Percentiles rank a stretch among this genome's conserved stretches.
Evolutionary conservation across 1,140 invertebrate species (phyloP).

Genomic region (Euborellia annulipes): DNA sequence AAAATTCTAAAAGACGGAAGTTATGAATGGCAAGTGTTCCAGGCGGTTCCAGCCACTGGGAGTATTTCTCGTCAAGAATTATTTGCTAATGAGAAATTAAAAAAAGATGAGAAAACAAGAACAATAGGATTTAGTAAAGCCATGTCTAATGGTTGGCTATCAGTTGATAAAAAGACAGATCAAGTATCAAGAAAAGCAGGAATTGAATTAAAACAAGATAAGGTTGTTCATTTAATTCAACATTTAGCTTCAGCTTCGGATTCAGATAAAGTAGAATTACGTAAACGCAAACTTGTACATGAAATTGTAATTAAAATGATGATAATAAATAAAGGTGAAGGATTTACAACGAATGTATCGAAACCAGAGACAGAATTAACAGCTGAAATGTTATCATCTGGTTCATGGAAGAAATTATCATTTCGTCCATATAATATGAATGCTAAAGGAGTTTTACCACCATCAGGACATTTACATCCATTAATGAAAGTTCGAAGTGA

Average conservation of each 20-base stretch:
- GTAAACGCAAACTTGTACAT: no score
- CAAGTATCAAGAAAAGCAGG: no score
- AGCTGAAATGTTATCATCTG: slow-evolving; percentile 74
- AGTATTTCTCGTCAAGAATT: slow-evolving; percentile 44
- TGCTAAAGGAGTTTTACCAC: slow-evolving; percentile 54
- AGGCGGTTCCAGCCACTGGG: slow-evolving; percentile 48
- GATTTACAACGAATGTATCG: slow-evolving; percentile 64
- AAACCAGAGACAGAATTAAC: slow-evolving; percentile 94
- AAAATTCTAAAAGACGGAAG: slow-evolving; percentile 69
- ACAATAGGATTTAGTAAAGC: slow-evolving; percentile 89
- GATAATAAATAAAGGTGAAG: slow-evolving; percentile 63
- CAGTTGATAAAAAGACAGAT: slow-evolving; percentile 58
- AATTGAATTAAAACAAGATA: no score
- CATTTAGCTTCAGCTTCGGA: no score
- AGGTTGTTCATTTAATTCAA: no score
- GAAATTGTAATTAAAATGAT: no score
- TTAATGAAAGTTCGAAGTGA: slow-evolving; percentile 88
- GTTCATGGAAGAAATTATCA: slow-evolving; percentile 78
- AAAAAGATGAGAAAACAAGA: not conserved
- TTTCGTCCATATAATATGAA: slow-evolving; percentile 98
- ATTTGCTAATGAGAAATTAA: not conserved
- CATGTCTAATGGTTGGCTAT: slow-evolving; percentile 84
- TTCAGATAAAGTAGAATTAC: no score
- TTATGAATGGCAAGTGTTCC: slow-evolving; percentile 80
- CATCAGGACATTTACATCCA: slow-evolving; percentile 83